phyloP scores from a whole-genome alignment of 2,797 vertebrate species.

The Oreortyx pictus region DNA sequence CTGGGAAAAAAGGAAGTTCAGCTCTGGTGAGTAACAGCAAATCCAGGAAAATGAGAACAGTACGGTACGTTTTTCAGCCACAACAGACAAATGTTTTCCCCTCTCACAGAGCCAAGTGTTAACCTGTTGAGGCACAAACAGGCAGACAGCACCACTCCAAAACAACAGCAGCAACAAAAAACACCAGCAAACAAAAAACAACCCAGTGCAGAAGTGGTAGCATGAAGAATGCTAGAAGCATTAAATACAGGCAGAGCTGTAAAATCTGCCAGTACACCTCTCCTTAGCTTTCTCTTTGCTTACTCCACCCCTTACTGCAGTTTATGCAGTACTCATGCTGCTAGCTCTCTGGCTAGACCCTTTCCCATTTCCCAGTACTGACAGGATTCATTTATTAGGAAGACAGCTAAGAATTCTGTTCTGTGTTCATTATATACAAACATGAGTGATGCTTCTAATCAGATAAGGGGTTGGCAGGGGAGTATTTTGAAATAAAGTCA shows the following conservation, averaged over 20 bases:
- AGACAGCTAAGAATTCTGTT: not conserved
- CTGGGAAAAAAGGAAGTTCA: conserved; percentile 61
- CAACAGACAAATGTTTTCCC: conserved; percentile 1
- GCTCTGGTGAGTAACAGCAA: conserved; percentile 1
- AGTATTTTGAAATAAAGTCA: not conserved
- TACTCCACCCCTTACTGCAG: too few relatives aligned
- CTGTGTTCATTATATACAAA: not conserved
- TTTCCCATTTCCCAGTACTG: not conserved
- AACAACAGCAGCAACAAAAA: not conserved
- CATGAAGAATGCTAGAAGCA: not conserved
- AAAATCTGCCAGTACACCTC: too few relatives aligned
- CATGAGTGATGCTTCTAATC: not conserved
- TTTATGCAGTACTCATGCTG: too few relatives aligned
- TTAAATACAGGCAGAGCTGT: too few relatives aligned
- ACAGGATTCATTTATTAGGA: not conserved
- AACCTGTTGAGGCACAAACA: not conserved
- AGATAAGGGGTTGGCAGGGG: not conserved
- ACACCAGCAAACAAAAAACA: not conserved
- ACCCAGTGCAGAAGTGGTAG: not conserved
- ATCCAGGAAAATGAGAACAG: not conserved
- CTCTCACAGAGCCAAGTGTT: not conserved
- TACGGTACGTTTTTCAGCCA: not conserved
- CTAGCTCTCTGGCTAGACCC: too few relatives aligned
- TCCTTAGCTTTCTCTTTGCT: too few relatives aligned
- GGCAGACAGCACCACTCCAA: not conserved